Evolutionary conservation across 2,797 vertebrate genomes (phyloP), one percentile per base, ranked within the genome.

Genomic region (Thalassophryne amazonica): DNA sequence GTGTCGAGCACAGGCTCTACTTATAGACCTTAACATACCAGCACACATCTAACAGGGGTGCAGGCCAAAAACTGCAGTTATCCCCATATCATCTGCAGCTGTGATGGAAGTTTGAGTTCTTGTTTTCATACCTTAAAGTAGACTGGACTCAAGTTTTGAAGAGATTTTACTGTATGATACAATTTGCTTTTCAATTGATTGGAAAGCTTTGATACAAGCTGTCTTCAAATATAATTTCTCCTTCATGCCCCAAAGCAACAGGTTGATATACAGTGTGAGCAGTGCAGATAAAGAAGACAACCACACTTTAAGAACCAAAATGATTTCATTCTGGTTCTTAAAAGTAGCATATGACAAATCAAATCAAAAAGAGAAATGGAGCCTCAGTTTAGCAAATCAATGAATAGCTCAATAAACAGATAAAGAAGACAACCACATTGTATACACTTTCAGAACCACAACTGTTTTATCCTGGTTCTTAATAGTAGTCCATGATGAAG

Each of bases 21-120:
- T 58, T 18, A 13, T 7, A 21, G 41, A 43, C 63, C 62, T 48
- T 49, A 7, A 57, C 64, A 57, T 6, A 24, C 25, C 11, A 2
- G 6, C 57, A 43, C 19, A 38, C 48, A 21, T 51, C 33, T 64
- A 57, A 61, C 51, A 39, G 23, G n/a, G 33, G n/a, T n/a, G n/a
- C n/a, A n/a, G n/a, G 16, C 46, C 31, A 15, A 10, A 1, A 29
- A 17, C 39, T 6, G 52, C 49, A 27, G 33, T 38, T 59, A 76
- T 75, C 71, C 55, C 60, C 2, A 2, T 57, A 54, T 59, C 72
- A 37, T 69, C 63, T 61, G 62, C 66, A 68, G 55, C 60, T 60
- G 65, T 5, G 30, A 52, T 33, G 22, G 23, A 60, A 56, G 52
- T 24, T 28, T 50, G 38, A 46, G 56, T 17, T 23, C 5, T 18